These are phyloP conservation scores for Odontesthes bonariensis DNA, from an alignment of 2,113 vertebrate species.

Conservation along the genomic window DNA sequence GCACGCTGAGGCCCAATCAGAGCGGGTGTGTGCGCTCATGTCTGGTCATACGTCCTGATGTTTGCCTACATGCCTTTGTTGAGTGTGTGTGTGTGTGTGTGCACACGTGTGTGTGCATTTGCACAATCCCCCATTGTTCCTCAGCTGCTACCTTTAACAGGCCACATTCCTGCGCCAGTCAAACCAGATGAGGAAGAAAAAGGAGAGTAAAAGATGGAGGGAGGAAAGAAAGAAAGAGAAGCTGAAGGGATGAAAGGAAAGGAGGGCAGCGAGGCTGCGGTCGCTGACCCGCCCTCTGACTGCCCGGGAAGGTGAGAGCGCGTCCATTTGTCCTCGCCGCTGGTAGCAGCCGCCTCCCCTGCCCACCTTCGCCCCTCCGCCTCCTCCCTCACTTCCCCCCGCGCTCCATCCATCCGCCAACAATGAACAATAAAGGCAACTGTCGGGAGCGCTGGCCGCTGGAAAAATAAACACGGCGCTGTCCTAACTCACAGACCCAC, in stretches of 20 bases:
- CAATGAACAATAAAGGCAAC: slow-evolving; percentile 94
- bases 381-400: slow-evolving; percentile 15
- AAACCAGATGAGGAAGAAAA: slow-evolving; percentile 79
- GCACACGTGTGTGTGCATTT: slow-evolving; percentile 33
- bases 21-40: slow-evolving; percentile 61
- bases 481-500: slow-evolving; percentile 88
- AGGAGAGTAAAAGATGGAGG: slow-evolving; percentile 38
- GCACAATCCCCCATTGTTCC: slow-evolving; percentile 84
- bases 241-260: slow-evolving; percentile 18
- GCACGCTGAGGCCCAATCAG: slow-evolving; percentile 73
- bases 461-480: slow-evolving; percentile 88
- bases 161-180: slow-evolving; percentile 86
- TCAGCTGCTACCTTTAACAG: slow-evolving; percentile 83
- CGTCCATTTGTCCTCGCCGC: slow-evolving; percentile 87
- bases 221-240: slow-evolving; percentile 20
- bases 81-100: slow-evolving; percentile 48
- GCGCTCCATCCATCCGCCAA: slow-evolving; percentile 82
- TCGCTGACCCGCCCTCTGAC: slow-evolving; percentile 80
- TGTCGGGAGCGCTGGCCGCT: slow-evolving; percentile 86
- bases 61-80: slow-evolving; percentile 65
- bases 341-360: slow-evolving; percentile 56
- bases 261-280: not conserved
- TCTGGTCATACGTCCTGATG: slow-evolving; percentile 70
- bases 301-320: slow-evolving; percentile 86
- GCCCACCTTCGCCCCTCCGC: slow-evolving; percentile 53